These are phyloP conservation scores for Tragopan temminckii DNA, from an alignment of 2,797 vertebrate genomes.

Conservation along the genomic window DNA sequence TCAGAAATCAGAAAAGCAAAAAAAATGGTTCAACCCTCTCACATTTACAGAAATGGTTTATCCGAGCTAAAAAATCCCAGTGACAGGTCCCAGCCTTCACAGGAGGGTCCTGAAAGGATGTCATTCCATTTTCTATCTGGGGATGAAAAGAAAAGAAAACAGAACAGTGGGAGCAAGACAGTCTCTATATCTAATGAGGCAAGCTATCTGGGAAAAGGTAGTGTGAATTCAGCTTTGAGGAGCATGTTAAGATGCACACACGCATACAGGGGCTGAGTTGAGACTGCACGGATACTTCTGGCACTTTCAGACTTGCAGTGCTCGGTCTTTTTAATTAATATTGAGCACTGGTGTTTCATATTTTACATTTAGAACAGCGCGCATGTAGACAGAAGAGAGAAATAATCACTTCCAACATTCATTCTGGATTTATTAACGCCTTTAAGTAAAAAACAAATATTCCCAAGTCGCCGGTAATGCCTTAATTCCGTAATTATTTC, in stretches of 20 bases:
- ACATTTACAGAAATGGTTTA: constrained; percentile 16
- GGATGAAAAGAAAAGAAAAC: neutral
- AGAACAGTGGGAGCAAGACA: neutral
- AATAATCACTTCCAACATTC: neutral
- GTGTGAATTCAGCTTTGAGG: neutral
- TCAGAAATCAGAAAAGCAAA: constrained; percentile 6
- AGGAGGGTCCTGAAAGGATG: constrained; percentile 13
- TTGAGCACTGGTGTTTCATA: neutral
- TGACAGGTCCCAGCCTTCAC: constrained; percentile 1
- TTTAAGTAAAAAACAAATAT: neutral
- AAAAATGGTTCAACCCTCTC: neutral
- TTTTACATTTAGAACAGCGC: neutral
- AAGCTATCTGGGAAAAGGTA: neutral
- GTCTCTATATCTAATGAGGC: neutral
- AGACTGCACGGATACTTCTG: neutral
- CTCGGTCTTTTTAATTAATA: neutral
- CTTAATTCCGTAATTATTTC: constrained; percentile 21
- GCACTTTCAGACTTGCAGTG: neutral
- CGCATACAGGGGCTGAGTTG: neutral
- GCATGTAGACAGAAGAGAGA: neutral
- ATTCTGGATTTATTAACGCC: neutral
- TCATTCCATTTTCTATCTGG: neutral
- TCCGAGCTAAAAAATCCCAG: neutral
- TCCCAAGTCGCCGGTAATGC: neutral
- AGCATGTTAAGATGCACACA: neutral